Evolutionary conservation across 2,888 invertebrate genomes (phyloP).

Genomic region (Elysia crispata): DNA sequence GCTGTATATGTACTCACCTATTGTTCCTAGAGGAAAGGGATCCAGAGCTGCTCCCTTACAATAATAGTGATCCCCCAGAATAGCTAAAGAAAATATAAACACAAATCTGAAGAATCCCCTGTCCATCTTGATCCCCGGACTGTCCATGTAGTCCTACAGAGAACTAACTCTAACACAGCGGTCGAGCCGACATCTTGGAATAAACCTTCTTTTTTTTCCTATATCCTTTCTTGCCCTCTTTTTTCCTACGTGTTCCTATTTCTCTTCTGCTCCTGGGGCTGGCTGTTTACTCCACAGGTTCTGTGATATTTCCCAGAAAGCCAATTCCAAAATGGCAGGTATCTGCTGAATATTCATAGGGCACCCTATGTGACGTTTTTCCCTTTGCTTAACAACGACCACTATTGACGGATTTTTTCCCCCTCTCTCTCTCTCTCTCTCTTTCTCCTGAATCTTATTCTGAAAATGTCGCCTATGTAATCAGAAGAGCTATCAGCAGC

Average conservation of each 20-base stretch:
- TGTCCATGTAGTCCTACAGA: too few relatives aligned
- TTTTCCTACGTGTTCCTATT: too few relatives aligned
- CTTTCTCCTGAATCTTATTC: conserved; percentile 39
- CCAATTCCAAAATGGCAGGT: conserved; percentile 60
- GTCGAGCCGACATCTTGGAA: too few relatives aligned
- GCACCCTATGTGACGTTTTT: too few relatives aligned
- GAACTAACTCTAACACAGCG: too few relatives aligned
- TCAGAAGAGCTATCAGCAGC: conserved; percentile 10
- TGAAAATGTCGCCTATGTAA: conserved; percentile 46
- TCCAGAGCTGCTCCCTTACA: conserved; percentile 25
- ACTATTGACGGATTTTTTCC: conserved; percentile 19
- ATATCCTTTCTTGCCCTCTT: too few relatives aligned
- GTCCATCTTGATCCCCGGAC: too few relatives aligned
- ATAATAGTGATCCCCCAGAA: conserved; percentile 17
- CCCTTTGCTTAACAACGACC: conserved; percentile 19
- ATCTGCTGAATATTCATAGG: conserved; percentile 60
- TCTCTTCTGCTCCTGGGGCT: too few relatives aligned
- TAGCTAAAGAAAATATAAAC: conserved; percentile 11
- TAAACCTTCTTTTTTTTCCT: too few relatives aligned
- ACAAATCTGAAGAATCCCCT: conserved; percentile 2
- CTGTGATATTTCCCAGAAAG: neutral
- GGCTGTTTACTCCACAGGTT: too few relatives aligned
- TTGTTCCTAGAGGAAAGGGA: conserved; percentile 50
- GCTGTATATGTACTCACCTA: conserved; percentile 48
- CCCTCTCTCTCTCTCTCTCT: conserved; percentile 19